phyloP scores from a whole-genome alignment of 2,113 vertebrate genomes.

The Lophius piscatorius region DNA sequence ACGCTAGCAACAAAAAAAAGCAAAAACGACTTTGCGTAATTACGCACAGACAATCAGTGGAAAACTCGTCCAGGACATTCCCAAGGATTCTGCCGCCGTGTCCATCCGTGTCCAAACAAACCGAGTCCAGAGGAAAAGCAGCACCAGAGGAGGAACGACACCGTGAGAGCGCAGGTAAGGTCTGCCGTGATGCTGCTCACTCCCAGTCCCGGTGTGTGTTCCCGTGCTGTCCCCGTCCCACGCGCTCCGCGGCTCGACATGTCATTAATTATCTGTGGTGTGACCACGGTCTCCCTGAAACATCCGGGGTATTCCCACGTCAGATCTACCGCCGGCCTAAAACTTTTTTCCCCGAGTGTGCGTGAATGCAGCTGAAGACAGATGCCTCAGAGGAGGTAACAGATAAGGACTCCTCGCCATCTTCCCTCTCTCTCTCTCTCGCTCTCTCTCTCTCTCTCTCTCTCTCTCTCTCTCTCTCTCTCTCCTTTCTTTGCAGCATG shows the following conservation, averaged over 20 bases:
- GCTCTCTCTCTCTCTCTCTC: background rate
- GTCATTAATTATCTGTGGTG: conserved; percentile 83
- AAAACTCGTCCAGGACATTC: conserved; percentile 27
- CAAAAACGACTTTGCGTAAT: conserved; percentile 13
- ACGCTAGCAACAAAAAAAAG: background rate
- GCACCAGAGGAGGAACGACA: conserved; percentile 10
- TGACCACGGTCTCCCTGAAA: conserved; percentile 65
- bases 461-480: conserved; percentile 4
- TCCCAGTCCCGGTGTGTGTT: conserved; percentile 50
- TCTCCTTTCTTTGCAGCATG: conserved; percentile 27
- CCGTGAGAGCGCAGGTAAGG: conserved; percentile 80
- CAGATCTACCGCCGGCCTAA: too few species aligned
- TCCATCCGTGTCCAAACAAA: conserved; percentile 29
- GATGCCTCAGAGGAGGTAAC: too few species aligned
- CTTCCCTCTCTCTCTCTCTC: too few species aligned
- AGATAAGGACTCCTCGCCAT: too few species aligned
- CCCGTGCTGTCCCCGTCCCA: conserved; percentile 54
- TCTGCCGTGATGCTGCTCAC: conserved; percentile 58
- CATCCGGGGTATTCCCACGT: conserved; percentile 61
- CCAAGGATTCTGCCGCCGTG: conserved; percentile 5
- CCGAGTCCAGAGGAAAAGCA: conserved; percentile 29
- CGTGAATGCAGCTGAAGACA: too few species aligned
- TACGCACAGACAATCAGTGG: conserved; percentile 17
- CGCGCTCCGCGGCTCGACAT: conserved; percentile 64
- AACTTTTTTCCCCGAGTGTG: too few species aligned